Evolutionary conservation across 1,140 invertebrate genomes (phyloP), one percentile per base, ranked within the genome.

Genomic region (Cyrtorhinus lividipennis): DNA sequence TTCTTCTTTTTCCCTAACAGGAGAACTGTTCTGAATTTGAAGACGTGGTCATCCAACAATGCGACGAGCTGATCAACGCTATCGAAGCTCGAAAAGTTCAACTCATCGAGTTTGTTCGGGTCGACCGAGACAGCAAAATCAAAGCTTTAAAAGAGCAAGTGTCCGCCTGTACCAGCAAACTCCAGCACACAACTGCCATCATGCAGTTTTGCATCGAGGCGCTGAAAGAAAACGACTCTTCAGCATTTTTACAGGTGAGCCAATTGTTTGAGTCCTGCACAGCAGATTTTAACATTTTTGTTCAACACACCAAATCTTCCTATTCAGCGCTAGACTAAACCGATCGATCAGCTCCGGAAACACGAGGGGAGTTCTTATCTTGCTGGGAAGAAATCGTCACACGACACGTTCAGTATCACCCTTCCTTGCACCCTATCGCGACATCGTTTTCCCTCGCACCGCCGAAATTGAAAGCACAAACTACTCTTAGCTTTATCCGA

Each of bases 201-300:
- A 81, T 99, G 62, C 95, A 98, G 72, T 98, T 98, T 74, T 98
- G 94, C 74, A 97, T 98, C 69, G 96, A 99, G 75, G 92, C 95
- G 1, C 78, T 99, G 2, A 98, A 98, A 75, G 96, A 99, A 78
- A 92, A 89, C 15, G 95, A 99, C 75, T 88, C 92, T 69, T 84
- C 90, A 25, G 90, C 92, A 15, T 99, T 97, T 76, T 80, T 99
- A 56, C 95, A 98, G 80, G 84, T 85, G 69, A 69, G 25, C n/a
- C 44, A 0, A 10, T n/a, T 56, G n/a, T n/a, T n/a, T n/a, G n/a
- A n/a, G n/a, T n/a, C n/a, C 38, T 44, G 10, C n/a, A 12, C 10
- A n/a, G n/a, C n/a, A n/a, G n/a, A n/a, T 20, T 22, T n/a, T 48
- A 10, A 12, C 46, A 48, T 48, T 48, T 26, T 26, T 2, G n/a